phyloP scores from a whole-genome alignment of 2,797 vertebrate genomes.

The Sebastes steindachneri region DNA sequence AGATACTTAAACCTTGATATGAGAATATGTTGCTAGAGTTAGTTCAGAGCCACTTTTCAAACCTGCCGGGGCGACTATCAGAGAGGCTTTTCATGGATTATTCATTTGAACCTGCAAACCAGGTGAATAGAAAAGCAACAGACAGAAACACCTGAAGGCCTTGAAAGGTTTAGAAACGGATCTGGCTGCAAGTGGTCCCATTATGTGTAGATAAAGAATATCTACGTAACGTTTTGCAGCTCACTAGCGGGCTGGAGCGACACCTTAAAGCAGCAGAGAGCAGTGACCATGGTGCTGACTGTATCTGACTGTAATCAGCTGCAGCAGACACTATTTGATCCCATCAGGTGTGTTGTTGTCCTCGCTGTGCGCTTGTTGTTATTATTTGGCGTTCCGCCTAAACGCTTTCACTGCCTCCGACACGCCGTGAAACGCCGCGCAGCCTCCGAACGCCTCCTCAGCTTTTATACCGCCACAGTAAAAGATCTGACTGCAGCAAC shows the following conservation, averaged over 20 bases:
- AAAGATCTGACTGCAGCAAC: conserved; percentile 57
- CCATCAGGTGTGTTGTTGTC: conserved; percentile 19
- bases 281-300: not conserved
- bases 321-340: not conserved
- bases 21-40: no score
- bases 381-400: conserved; percentile 48
- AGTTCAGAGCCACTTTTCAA: no score
- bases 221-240: not conserved
- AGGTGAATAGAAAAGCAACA: not conserved
- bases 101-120: no score
- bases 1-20: no score
- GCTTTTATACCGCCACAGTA: conserved; percentile 54
- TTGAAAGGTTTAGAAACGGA: not conserved
- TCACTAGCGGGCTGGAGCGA: no score
- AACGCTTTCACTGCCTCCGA: conserved; percentile 20
- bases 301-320: not conserved
- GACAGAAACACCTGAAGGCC: no score
- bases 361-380: conserved; percentile 42
- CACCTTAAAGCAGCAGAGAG: not conserved
- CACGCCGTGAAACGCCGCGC: conserved; percentile 10
- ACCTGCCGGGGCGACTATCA: no score
- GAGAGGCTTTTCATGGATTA: no score
- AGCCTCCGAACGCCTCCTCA: conserved; percentile 43
- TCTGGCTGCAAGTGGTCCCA: not conserved
- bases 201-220: not conserved